A percentile compares a stretch with the other conserved stretches of the same genome.
Evolutionary conservation across 1,140 invertebrate species (phyloP).

Genomic region (Cheumatopsyche charites): DNA sequence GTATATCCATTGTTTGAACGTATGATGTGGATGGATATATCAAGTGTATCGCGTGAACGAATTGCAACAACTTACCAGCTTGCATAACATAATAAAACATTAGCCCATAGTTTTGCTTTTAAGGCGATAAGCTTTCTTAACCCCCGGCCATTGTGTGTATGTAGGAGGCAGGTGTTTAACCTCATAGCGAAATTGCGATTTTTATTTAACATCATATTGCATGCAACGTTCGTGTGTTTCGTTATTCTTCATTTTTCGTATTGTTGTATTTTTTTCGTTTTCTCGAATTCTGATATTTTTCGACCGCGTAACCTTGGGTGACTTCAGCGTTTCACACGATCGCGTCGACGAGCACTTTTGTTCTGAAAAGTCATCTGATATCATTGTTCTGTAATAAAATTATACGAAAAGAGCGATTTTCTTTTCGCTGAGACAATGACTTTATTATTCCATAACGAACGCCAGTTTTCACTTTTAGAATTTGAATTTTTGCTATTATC

Average conservation of each 20-base stretch:
- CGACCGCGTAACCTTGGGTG: conserved; percentile 11
- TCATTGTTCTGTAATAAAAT: no score
- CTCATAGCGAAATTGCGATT: conserved; percentile 20
- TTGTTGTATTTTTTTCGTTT: background rate
- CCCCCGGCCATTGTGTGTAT: conserved; percentile 20
- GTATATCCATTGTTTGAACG: no score
- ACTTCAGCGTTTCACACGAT: conserved; percentile 1
- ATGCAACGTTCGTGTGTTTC: conserved; percentile 6
- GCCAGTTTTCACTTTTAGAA: no score
- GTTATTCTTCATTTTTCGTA: background rate
- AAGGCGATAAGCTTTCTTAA: conserved; percentile 35
- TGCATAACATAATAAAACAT: conserved; percentile 28
- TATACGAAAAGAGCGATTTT: no score
- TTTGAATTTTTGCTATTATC: no score
- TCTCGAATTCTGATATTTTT: no score
- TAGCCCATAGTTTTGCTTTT: conserved; percentile 34
- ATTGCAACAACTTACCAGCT: conserved; percentile 8
- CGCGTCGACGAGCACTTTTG: background rate
- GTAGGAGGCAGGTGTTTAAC: conserved; percentile 26
- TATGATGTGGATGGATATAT: conserved; percentile 1
- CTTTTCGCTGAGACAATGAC: no score
- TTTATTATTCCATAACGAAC: no score
- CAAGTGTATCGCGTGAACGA: conserved; percentile 33
- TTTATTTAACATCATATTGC: conserved; percentile 13
- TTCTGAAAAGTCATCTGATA: no score